phyloP scores from a whole-genome alignment of 1,140 invertebrate species.

The Acyrthosiphon pisum region DNA sequence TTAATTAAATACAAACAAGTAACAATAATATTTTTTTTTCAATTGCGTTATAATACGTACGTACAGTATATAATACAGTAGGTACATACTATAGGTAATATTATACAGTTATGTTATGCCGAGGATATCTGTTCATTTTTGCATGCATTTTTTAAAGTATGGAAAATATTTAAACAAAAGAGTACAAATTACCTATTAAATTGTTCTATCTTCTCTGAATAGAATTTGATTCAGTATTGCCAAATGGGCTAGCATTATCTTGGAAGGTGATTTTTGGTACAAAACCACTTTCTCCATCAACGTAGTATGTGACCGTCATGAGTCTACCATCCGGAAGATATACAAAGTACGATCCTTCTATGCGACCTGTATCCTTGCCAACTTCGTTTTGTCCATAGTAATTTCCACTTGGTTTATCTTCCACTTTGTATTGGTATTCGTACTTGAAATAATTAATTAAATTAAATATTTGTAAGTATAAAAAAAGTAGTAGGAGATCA shows the following conservation, averaged over 20 bases:
- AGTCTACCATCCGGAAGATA: conserved; percentile 61
- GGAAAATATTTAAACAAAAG: not conserved
- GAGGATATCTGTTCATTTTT: not conserved
- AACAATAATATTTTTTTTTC: not conserved
- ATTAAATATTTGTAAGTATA: not conserved
- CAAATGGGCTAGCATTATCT: conserved; percentile 67
- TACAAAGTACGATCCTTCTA: conserved; percentile 60
- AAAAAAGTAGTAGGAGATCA: not conserved
- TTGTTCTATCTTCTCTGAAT: conserved; percentile 16
- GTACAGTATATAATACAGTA: too few species aligned
- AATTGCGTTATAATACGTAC: not conserved
- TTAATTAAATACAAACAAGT: conserved; percentile 12
- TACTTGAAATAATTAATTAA: conserved; percentile 66
- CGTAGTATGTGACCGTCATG: conserved; percentile 74
- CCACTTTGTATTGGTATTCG: conserved; percentile 76
- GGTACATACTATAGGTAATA: not conserved
- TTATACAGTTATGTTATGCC: not conserved
- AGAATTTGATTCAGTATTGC: conserved; percentile 57
- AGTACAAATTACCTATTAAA: not conserved
- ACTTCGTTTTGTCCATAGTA: conserved; percentile 73
- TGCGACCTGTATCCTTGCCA: conserved; percentile 70
- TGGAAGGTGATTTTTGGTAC: conserved; percentile 72
- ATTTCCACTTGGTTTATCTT: conserved; percentile 70
- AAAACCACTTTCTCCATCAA: conserved; percentile 74
- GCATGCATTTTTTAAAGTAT: not conserved